Evolutionary conservation across 2,888 invertebrate species (phyloP).

Genomic region (Chrysolina haemoptera): DNA sequence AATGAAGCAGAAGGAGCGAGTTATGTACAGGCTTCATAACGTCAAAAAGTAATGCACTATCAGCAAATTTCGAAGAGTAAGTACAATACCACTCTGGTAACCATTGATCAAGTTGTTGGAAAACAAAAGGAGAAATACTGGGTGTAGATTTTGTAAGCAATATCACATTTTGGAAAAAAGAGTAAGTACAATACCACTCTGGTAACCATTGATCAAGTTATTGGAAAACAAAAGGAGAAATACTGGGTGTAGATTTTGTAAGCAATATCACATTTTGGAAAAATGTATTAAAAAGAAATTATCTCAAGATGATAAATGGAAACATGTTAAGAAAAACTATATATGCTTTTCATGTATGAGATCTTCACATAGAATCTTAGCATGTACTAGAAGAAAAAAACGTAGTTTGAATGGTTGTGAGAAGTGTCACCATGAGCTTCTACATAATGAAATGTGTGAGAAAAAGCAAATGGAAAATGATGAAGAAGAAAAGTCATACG

Average conservation of each 20-base stretch:
- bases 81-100: background rate
- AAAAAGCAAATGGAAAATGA: background rate
- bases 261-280: background rate
- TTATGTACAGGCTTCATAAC: no score
- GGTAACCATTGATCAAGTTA: background rate
- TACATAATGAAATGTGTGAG: background rate
- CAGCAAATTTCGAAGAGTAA: background rate
- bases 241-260: background rate
- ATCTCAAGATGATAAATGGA: background rate
- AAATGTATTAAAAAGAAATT: background rate
- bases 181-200: background rate
- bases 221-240: background rate
- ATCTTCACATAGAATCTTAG: conserved; percentile 2
- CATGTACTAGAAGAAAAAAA: background rate
- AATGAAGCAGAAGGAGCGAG: no score
- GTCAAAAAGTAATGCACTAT: no score
- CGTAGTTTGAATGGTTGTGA: background rate
- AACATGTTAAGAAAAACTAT: background rate
- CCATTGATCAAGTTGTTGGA: background rate
- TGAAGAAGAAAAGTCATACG: background rate
- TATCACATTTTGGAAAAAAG: background rate
- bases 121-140: background rate
- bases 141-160: background rate
- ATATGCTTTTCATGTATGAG: background rate
- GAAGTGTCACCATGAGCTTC: background rate